Base-by-base conservation (phyloP, 2,797 vertebrate genomes). In the Parauchenoglanis ngamensis region DNA sequence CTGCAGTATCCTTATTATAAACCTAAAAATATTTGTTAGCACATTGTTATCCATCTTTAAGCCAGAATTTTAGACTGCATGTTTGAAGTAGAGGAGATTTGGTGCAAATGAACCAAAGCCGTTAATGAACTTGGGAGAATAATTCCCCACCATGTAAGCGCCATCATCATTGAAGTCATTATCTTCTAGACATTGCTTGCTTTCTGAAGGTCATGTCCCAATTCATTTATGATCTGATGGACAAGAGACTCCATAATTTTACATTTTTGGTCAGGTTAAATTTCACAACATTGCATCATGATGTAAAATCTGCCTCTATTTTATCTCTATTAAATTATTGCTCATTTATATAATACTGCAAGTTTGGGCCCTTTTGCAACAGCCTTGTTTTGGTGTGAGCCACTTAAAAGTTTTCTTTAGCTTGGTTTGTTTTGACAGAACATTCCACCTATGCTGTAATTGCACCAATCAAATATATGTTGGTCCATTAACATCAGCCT, bases 71-170 rank as follows among this genome's bases (percentile, higher is more conserved):
- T 44, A 5, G 28, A 35, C 52, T 35, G 15, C 19, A 56, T 35
- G 4, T 57, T 59, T 59, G 19, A 40, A 10, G 25, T n/a, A 25
- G 31, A 61, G 11, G 21, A 61, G 23, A 44, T 78, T 23, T 61
- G 49, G 15, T 28, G 68, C 79, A 78, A 52, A 28, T 7, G 21
- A 65, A 67, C 44, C 65, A 67, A 35, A 57, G 61, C 63, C 25
- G 11, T 46, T 89, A 89, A 87, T 83, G 63, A 87, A 67, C 46
- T 56, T 28, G n/a, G 40, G 56, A 72, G 65, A 73, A 63, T 61
- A 77, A 56, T 44, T n/a, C 56, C 57, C 44, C 68, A 17, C 57
- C 68, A 63, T 80, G 57, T 79, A 40, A 59, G 56, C 31, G 35
- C 56, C 57, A 61, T n/a, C 21, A 80, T 61, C 57, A 61, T 4